Conservation (phyloP, 1,140 invertebrate species). For the Bradynema listronoti region DNA sequence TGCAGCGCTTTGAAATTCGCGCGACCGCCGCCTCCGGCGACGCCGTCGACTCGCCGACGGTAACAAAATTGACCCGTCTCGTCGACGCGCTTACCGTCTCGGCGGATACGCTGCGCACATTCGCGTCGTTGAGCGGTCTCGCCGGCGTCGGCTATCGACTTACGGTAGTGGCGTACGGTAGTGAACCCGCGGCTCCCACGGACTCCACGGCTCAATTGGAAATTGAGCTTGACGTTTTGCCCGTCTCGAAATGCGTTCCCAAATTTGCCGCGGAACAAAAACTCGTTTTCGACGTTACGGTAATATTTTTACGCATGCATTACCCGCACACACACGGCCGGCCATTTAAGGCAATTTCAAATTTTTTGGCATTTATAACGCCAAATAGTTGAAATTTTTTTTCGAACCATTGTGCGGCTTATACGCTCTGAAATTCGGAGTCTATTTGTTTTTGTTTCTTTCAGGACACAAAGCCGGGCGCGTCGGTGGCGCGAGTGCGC, state of each 20-base stretch:
- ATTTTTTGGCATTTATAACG: no score
- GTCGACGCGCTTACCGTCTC: not conserved
- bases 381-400: no score
- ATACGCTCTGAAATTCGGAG: no score
- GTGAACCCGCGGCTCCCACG: not conserved
- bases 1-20: not conserved
- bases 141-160: not conserved
- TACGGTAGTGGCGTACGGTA: not conserved
- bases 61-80: not conserved
- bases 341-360: no score
- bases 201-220: not conserved
- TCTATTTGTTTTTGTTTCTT: no score
- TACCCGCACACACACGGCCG: no score
- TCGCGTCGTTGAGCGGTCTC: slow-evolving; percentile 8
- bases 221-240: not conserved
- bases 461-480: no score
- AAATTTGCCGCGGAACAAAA: not conserved
- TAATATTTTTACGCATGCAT: no score
- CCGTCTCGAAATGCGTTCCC: slow-evolving; percentile 7
- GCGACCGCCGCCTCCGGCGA: not conserved
- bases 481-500: no score
- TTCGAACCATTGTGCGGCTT: no score
- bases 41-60: no score
- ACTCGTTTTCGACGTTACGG: slow-evolving; percentile 4
- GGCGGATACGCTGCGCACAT: not conserved